Base-by-base conservation (phyloP, 2,888 invertebrate genomes). In the Synergus gifuensis region DNA sequence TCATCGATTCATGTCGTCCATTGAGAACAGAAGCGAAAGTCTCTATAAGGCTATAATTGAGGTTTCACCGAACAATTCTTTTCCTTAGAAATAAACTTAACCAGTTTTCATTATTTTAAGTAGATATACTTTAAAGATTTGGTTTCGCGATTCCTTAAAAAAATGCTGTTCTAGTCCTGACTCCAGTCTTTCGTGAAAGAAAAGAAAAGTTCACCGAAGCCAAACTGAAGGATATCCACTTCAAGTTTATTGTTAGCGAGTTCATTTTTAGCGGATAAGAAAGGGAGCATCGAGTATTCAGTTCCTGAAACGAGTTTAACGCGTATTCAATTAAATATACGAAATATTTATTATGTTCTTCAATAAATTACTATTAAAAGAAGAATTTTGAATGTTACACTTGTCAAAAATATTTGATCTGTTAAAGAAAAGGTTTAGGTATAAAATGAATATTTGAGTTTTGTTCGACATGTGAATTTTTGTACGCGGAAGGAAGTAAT, bases 401-500 rank as follows among this genome's bases (percentile, higher is more conserved):
- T 28, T 28, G 28, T 28, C 28, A 28, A 28, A 28, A 28, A 3
- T 28, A 3, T 28, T 28, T 28, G 28, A 28, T 0, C 28, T 28
- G 28, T 28, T 28, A 3, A 28, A 28, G 28, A 28, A 28, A 28
- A 28, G 3, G 28, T 2, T 5, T 49, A 16, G 4, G 16, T 14
- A 49, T 49, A 49, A 40, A 42, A 16, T 22, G 40, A 64, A 40
- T 8, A n/a, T 16, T 16, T 5, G 14, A 16, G 4, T 36, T 64
- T 64, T 40, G 36, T 64, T 16, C 64, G 9, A 9, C 2, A 46
- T 11, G 46, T 67, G 28, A 67, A 22, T 67, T 67, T 46, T 12
- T 18, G 14, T 46, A 69, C 18, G 46, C 18, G 67, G 46, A 69
- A 28, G 18, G 14, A 46, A 79, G 84, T 85, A 86, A 87, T 87